Percentiles rank a stretch among this genome's conserved stretches.
Conservation (phyloP, 1,140 invertebrate species). For the Calosoma granatense region DNA sequence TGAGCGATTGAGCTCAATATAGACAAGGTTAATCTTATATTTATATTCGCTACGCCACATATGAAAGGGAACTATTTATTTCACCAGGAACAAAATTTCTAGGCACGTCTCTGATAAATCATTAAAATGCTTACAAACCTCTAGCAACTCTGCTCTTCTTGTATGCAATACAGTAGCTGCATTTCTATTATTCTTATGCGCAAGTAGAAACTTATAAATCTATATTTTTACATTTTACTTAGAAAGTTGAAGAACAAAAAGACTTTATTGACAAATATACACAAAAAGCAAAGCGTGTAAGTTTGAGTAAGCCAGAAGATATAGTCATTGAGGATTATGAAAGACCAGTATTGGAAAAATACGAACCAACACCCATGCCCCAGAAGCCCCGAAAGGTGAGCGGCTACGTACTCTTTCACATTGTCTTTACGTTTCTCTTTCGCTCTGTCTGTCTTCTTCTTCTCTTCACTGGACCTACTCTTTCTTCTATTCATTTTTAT, state of each 20-base stretch:
- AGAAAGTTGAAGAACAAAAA: background rate
- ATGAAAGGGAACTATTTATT: no score
- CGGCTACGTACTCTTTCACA: constrained; percentile 30
- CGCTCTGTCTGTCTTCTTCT: background rate
- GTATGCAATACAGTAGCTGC: no score
- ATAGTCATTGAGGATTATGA: constrained; percentile 43
- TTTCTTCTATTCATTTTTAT: no score
- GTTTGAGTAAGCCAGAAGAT: background rate
- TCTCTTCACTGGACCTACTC: no score
- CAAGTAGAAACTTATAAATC: background rate
- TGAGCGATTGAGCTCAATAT: no score
- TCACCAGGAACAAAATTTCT: no score
- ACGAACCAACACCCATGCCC: constrained; percentile 40
- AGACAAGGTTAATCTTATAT: no score
- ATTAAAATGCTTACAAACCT: no score
- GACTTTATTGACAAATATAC: background rate
- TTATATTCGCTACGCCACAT: no score
- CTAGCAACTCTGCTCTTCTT: no score
- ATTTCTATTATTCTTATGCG: no score
- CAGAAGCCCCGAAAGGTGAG: constrained; percentile 34
- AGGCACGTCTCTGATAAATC: no score
- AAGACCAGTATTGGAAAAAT: constrained; percentile 54
- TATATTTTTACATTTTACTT: background rate
- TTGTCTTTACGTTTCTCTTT: background rate
- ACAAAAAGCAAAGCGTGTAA: constrained; percentile 1